Evolutionary conservation across 2,113 vertebrate species (phyloP).

Genomic region (Haliaeetus leucogaster): DNA sequence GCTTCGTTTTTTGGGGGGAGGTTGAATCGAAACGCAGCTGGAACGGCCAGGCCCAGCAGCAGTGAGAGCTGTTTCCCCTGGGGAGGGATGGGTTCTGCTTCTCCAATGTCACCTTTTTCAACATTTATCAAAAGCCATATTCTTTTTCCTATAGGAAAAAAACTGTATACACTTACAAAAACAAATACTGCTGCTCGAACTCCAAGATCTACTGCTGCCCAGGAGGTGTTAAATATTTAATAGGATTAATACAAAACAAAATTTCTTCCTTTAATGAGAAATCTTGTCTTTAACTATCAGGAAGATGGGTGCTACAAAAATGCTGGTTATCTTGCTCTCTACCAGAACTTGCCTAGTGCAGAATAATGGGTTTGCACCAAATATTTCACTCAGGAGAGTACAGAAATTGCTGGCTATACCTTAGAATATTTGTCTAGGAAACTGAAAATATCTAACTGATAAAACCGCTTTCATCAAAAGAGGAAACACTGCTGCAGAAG

Average conservation of each 20-base stretch:
- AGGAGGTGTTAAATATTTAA: background rate
- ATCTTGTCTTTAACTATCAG: background rate
- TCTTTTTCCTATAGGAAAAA: background rate
- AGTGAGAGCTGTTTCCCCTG: background rate
- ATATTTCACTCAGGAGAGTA: background rate
- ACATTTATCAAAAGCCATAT: background rate
- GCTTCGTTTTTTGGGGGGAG: background rate
- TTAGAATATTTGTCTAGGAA: background rate
- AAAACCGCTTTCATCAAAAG: background rate
- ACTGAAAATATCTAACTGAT: background rate
- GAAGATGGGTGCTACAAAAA: background rate
- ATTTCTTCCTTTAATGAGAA: background rate
- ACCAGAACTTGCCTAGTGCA: background rate
- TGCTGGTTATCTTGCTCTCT: background rate
- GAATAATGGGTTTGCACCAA: background rate
- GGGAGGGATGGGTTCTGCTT: background rate
- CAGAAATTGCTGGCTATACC: background rate
- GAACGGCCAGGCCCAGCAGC: background rate
- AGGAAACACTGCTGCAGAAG: background rate
- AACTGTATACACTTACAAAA: background rate
- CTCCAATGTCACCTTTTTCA: background rate
- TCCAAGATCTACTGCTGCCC: background rate
- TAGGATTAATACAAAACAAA: background rate
- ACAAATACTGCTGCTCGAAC: background rate
- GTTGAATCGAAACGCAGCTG: background rate